Evolutionary conservation across 1,140 invertebrate genomes (phyloP), one percentile per base, ranked within the genome.

Genomic region (Dermatophagoides farinae): DNA sequence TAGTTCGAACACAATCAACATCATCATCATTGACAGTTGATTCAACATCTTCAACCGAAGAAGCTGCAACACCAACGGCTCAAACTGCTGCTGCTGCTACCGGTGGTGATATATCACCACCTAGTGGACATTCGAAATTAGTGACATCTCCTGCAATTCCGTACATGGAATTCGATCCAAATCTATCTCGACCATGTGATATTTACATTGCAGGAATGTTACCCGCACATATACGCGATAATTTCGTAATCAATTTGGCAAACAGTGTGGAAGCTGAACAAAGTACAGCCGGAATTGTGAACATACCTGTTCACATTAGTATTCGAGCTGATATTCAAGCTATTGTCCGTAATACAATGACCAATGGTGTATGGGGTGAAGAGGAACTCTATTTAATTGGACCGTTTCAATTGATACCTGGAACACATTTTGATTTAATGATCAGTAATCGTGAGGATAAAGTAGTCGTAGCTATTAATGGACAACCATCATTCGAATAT

Each of bases 361-460:
- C 11, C 1, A 44, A 39, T 25, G 53, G 41, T 22, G 23, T 16
- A 14, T 55, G 23, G 31, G 10, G n/a, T 23, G 23, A 55, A 20
- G 53, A 55, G 25, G 53, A 55, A 25, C 12, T 55, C 8, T 38
- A 55, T 25, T 14, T 55, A 4, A 31, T 39, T 4, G 53, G 53
- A 23, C 25, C 53, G 1, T 55, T 55, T 40, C 53, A 14, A 11
- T 55, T 55, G 14, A 23, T 44, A n/a, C 20, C 25, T 37, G 53
- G 53, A n/a, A 41, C 53, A n/a, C 53, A 39, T 25, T 55, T 55
- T 23, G 53, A 55, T 40, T 25, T 55, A 23, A 55, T 55, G 53
- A 14, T 55, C 23, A 25, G 53, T 23, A n/a, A 55, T 23, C 14
- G 25, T 12, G 14, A 11, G 14, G 53, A 55, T 20, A 44, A 44